Evolutionary conservation across 2,888 invertebrate species (phyloP), one percentile per base, ranked within the genome.

Genomic region (Pelosia muscerda): DNA sequence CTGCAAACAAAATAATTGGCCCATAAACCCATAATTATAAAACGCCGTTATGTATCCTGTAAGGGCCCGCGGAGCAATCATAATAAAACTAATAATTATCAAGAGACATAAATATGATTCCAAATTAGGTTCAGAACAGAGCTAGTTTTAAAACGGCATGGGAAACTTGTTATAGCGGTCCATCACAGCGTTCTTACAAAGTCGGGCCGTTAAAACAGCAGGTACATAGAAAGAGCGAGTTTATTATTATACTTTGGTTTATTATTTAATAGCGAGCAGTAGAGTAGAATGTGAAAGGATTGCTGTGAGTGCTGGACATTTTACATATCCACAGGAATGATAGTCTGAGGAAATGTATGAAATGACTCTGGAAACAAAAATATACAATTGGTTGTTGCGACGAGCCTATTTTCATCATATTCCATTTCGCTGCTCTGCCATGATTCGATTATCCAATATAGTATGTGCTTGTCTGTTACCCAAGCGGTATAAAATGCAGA

Each of bases 141-240:
- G 78, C 81, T 68, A 80, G 84, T 77, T 77, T 76, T 78, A 74
- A 80, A 82, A 83, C 70, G 66, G 74, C 87, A 85, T 90, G 90
- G 86, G 90, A 90, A 89, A 86, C 83, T 74, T 72, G 82, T 79
- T 77, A 74, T 81, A 84, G 87, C 81, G 85, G 84, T 78, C 79
- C 79, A 79, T 83, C 86, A 82, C 76, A 81, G 72, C 72, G 65
- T 69, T 76, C 74, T 74, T 64, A 72, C 71, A 68, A 23, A 19
- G 42, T 79, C 70, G 71, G 84, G 88, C 86, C 66, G 81, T 3
- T 66, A 71, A 75, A 77, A 15, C 3, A 59, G 86, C 75, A 79
- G 62, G 2, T 3, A 28, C 38, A 13, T 13, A 54, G 25, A 23
- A 42, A 28, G 13, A 26, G 28, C 28, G 64, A 15, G 0, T 15